These are phyloP conservation scores for Leptatherina wallacei DNA, from an alignment of 2,797 vertebrate genomes.

Conservation along the genomic window DNA sequence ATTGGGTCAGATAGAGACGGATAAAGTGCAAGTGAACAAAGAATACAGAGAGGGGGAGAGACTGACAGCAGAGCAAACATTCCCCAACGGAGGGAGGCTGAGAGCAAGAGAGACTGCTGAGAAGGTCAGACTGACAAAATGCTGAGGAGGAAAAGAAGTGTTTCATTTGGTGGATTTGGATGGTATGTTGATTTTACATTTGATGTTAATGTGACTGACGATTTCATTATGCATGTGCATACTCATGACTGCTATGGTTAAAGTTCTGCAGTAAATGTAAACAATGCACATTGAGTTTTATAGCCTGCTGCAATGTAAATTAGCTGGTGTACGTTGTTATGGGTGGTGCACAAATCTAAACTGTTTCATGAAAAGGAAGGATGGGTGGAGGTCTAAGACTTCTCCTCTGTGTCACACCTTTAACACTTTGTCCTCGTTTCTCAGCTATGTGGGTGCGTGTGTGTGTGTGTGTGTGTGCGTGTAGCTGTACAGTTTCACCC, in stretches of 20 bases:
- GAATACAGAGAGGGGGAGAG: conserved; percentile 19
- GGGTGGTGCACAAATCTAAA: conserved; percentile 33
- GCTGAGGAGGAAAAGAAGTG: conserved; percentile 92
- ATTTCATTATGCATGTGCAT: neutral
- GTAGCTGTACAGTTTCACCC: conserved; percentile 43
- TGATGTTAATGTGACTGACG: conserved; percentile 1
- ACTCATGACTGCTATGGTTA: neutral
- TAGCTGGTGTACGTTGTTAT: neutral
- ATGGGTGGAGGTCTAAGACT: conserved; percentile 68
- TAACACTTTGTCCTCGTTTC: conserved; percentile 43
- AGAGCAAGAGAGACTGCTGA: conserved; percentile 47
- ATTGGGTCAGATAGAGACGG: conserved; percentile 41
- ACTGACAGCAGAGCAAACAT: conserved; percentile 41
- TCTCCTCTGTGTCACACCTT: conserved; percentile 56
- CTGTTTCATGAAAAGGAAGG: conserved; percentile 71
- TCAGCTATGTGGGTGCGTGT: neutral
- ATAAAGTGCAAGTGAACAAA: conserved; percentile 49
- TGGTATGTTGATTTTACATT: conserved; percentile 85
- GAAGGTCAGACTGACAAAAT: conserved; percentile 76
- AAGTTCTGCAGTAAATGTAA: neutral
- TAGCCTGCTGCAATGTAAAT: conserved; percentile 1
- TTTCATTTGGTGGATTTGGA: conserved; percentile 95
- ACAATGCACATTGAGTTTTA: neutral
- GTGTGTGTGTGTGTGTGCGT: conserved; percentile 20
- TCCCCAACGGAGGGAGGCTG: conserved; percentile 48